Evolutionary conservation across 2,888 invertebrate genomes (phyloP).

Genomic region (Phyllotreta cruciferae): DNA sequence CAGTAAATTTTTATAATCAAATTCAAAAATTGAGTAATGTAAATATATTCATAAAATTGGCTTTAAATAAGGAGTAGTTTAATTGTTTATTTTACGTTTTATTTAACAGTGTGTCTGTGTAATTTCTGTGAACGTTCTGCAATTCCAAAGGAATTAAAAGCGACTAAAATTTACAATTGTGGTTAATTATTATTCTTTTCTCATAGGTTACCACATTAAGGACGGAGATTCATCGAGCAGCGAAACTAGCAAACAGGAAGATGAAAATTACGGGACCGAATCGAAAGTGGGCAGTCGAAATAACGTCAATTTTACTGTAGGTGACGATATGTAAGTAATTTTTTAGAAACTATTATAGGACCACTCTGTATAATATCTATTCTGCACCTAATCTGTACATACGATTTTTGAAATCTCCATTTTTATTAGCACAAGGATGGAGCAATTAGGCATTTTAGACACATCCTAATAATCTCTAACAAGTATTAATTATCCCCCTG

Average conservation of each 20-base stretch:
- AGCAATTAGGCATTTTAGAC: neutral
- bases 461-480: neutral
- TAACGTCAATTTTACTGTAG: constrained; percentile 61
- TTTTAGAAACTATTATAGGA: neutral
- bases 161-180: constrained; percentile 46
- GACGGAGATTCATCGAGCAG: constrained; percentile 67
- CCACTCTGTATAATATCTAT: too few species aligned
- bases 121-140: neutral
- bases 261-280: constrained; percentile 45
- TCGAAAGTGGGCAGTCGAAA: constrained; percentile 42
- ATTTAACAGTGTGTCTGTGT: neutral
- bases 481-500: too few species aligned
- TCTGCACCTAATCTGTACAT: too few species aligned
- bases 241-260: constrained; percentile 64
- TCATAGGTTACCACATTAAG: constrained; percentile 55
- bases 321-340: constrained; percentile 60
- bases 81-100: too few species aligned
- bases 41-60: too few species aligned
- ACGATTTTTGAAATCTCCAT: constrained; percentile 2
- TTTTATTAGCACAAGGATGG: too few species aligned
- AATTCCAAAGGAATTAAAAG: constrained; percentile 12
- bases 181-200: constrained; percentile 51
- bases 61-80: too few species aligned
- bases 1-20: too few species aligned
- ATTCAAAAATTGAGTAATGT: too few species aligned